phyloP scores from a whole-genome alignment of 2,113 vertebrate species.

The Setophaga coronata region DNA sequence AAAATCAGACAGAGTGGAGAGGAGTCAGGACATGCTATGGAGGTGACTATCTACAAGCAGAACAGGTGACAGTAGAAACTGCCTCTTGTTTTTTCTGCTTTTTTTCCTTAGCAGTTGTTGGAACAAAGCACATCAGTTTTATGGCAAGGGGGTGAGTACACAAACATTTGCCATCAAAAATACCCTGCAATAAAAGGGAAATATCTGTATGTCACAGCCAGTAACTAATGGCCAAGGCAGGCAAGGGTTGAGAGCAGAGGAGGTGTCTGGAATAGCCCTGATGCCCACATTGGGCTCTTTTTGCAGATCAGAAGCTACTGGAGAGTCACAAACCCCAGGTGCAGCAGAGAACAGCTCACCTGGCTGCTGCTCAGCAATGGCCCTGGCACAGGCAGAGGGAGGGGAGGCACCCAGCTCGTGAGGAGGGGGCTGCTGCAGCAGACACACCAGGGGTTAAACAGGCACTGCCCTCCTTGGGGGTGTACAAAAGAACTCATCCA shows the following conservation, averaged over 20 bases:
- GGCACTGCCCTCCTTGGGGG: neutral
- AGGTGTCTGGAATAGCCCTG: neutral
- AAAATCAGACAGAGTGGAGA: neutral
- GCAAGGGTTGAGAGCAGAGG: accelerated
- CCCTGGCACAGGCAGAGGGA: neutral
- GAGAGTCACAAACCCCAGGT: neutral
- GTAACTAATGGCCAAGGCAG: accelerated
- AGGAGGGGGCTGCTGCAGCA: neutral
- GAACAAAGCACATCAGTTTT: neutral
- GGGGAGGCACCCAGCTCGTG: accelerated
- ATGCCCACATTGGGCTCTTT: accelerated
- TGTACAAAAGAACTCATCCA: neutral
- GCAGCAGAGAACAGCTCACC: neutral
- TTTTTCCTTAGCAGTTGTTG: neutral
- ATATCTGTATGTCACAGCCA: neutral
- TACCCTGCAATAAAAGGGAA: accelerated
- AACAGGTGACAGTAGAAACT: neutral
- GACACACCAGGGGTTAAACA: neutral
- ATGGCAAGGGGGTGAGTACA: neutral
- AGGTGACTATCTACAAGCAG: neutral
- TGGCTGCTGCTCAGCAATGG: neutral
- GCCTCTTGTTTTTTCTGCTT: neutral
- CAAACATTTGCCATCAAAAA: neutral
- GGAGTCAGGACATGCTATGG: neutral
- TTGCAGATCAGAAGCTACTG: neutral